Evolutionary conservation across 2,888 invertebrate genomes (phyloP).

Genomic region (Coenonympha glycerion): DNA sequence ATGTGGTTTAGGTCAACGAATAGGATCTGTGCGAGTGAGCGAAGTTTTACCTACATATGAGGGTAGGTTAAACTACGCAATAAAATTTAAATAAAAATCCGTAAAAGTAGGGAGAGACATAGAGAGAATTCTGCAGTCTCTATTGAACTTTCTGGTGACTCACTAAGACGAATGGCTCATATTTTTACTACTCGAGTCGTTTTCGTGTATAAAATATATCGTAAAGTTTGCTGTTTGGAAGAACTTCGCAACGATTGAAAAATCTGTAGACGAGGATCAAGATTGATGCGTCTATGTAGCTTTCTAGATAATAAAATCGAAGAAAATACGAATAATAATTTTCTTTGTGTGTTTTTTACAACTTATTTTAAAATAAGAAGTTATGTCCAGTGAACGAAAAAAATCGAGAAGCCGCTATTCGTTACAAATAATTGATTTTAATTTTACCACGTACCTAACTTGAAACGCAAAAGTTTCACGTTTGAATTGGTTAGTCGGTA

Average conservation of each 20-base stretch:
- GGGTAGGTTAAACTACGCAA: too few species aligned
- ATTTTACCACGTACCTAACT: too few species aligned
- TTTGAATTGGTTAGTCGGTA: too few species aligned
- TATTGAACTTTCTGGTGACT: background rate
- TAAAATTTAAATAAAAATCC: background rate
- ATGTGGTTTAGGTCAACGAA: too few species aligned
- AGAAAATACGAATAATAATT: conserved; percentile 3
- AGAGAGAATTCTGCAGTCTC: background rate
- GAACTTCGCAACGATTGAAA: conserved; percentile 9
- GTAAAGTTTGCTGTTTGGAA: background rate
- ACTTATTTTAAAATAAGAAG: background rate
- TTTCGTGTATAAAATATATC: conserved; percentile 1
- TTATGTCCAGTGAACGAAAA: background rate
- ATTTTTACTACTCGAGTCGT: conserved; percentile 7
- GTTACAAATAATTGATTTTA: too few species aligned
- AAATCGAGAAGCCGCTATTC: too few species aligned
- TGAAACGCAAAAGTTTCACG: too few species aligned
- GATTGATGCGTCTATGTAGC: conserved; percentile 7
- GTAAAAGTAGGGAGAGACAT: background rate
- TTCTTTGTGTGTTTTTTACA: background rate
- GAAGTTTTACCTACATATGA: background rate
- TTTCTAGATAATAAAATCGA: background rate
- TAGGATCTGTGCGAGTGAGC: too few species aligned
- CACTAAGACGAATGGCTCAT: conserved; percentile 8
- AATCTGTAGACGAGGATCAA: conserved; percentile 4